These are phyloP conservation scores for Leptonema lineaticorne DNA, from an alignment of 1,140 invertebrate species.

Conservation along the genomic window DNA sequence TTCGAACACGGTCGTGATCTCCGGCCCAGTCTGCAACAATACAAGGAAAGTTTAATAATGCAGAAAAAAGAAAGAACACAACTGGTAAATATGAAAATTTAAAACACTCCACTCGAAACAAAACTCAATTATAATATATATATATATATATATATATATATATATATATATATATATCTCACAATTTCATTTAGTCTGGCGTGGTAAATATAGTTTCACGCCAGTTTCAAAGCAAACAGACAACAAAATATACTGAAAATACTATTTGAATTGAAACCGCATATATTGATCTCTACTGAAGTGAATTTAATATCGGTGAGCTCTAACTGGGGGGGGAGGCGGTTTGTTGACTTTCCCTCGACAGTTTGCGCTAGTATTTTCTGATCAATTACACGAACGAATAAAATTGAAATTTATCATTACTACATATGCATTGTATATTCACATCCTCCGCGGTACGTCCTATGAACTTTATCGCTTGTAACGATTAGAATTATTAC, in stretches of 20 bases:
- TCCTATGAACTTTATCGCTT: background rate
- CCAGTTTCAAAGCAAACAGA: background rate
- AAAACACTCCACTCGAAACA: background rate
- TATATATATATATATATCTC: too few relatives aligned
- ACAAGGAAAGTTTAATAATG: background rate
- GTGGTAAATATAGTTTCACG: background rate
- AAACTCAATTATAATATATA: too few relatives aligned
- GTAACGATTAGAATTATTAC: too few relatives aligned
- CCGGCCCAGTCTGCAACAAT: conserved; percentile 70
- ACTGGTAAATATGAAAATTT: background rate
- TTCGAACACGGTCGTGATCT: conserved; percentile 77
- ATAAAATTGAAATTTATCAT: background rate
- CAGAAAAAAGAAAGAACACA: too few relatives aligned
- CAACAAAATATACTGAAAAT: background rate
- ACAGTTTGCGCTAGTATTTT: background rate
- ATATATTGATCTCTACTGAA: conserved; percentile 8
- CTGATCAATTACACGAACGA: background rate
- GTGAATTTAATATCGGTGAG: background rate
- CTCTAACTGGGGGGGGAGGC: too few relatives aligned
- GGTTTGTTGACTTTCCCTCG: background rate
- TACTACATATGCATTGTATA: too few relatives aligned
- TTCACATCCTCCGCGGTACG: background rate
- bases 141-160: too few relatives aligned
- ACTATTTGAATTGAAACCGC: background rate
- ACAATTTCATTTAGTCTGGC: background rate